Evolutionary conservation across 2,888 invertebrate genomes (phyloP), one percentile per base, ranked within the genome.

Genomic region (Phortica okadai): DNA sequence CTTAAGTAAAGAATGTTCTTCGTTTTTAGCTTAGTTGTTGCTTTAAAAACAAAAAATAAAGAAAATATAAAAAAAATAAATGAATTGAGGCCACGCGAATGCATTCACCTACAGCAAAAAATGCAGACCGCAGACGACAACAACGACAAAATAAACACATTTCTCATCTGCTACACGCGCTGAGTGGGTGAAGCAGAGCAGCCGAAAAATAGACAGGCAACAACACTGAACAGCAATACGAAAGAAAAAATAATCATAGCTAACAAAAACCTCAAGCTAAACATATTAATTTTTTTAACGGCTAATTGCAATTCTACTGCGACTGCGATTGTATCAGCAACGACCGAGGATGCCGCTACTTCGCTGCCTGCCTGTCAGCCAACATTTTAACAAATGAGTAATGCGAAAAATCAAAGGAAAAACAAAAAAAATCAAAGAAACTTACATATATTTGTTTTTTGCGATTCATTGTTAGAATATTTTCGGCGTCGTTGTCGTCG

Each of bases 21-120:
- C 54, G 54, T 54, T 50, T 6, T 50, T 50, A 50, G 8, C 6
- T 50, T 50, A 11, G 50, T 50, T 50, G 50, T 50, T 50, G 50
- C 50, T 50, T 50, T 50, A 33, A 14, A 1, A 54, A 54, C 54
- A 14, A 54, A 54, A 54, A 54, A 33, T 33, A 14, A 54, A 54
- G 6, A 54, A 33, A 6, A 45, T 14, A 16, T 11, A 21, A 72
- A 72, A 25, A 64, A 11, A 33, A 11, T 67, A 67, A 67, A 67
- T 50, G 10, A 11, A 42, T 75, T 75, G 67, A 75, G 74, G 74
- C 69, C 74, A 75, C 59, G 67, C 74, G 74, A 75, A 75, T 75
- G 74, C 74, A 75, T 69, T 75, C 74, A 75, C 74, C 74, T 75
- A 75, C 74, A 69, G 21, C 54, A 74, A n/a, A 54, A 41, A n/a